Percentiles rank a stretch among this genome's conserved stretches.
phyloP scores from a whole-genome alignment of 2,888 invertebrate species.

The Griposia aprilina region DNA sequence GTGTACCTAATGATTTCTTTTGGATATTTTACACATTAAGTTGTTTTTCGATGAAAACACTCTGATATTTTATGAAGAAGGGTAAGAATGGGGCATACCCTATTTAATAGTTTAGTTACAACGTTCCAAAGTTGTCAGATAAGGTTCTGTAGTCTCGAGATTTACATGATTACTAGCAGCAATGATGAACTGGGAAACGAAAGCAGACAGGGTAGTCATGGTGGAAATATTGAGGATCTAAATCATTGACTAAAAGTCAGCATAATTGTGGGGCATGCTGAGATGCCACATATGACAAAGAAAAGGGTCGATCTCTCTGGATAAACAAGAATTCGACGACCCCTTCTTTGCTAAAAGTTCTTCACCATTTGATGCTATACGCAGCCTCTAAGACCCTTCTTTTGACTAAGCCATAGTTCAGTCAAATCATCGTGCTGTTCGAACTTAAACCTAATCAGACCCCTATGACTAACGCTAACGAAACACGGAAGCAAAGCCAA shows the following conservation, averaged over 20 bases:
- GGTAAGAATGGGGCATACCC: neutral
- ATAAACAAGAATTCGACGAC: neutral
- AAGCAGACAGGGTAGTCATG: neutral
- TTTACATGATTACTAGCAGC: neutral
- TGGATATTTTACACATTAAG: slow-evolving; percentile 25
- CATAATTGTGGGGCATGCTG: neutral
- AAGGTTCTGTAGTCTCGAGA: neutral
- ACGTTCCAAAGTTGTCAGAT: neutral
- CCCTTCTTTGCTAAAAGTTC: neutral
- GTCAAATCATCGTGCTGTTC: no score
- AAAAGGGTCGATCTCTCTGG: neutral
- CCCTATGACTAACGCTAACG: neutral
- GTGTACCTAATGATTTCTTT: slow-evolving; percentile 47
- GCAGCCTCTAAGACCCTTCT: no score
- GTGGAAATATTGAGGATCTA: neutral
- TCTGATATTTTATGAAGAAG: neutral
- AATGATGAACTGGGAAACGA: neutral
- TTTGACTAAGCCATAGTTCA: no score
- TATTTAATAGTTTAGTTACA: neutral
- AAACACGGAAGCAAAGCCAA: slow-evolving; percentile 33
- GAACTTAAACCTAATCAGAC: slow-evolving; percentile 12
- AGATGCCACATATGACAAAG: neutral
- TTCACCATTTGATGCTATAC: neutral
- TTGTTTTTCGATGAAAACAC: slow-evolving; percentile 19
- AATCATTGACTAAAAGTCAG: neutral